These are phyloP conservation scores for Fundulus diaphanus DNA, from an alignment of 2,797 vertebrate genomes.

Conservation along the genomic window DNA sequence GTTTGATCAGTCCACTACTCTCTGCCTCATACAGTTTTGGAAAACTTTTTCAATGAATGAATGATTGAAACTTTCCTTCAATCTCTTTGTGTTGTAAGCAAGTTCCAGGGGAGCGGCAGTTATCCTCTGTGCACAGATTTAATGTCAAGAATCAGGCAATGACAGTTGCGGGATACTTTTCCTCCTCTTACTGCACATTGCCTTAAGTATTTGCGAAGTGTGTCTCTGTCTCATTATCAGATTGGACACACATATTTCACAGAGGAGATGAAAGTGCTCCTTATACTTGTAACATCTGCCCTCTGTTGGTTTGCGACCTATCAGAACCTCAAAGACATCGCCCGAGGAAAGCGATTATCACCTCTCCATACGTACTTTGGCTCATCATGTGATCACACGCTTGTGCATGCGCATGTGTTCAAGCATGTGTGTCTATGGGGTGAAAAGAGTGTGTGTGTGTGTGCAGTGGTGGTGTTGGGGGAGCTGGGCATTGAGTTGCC, in stretches of 20 bases:
- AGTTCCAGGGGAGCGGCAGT: slow-evolving; percentile 29
- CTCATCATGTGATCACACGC: slow-evolving; percentile 57
- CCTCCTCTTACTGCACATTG: slow-evolving; percentile 45
- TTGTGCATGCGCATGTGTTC: slow-evolving; percentile 14
- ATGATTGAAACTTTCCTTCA: not conserved
- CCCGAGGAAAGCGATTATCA: slow-evolving; percentile 72
- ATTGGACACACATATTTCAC: slow-evolving; percentile 82
- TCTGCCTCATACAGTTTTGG: not conserved
- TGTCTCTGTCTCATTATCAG: slow-evolving; percentile 73
- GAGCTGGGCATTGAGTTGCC: slow-evolving; percentile 16
- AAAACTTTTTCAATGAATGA: not conserved
- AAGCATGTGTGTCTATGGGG: slow-evolving; percentile 19
- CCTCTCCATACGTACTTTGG: slow-evolving; percentile 38
- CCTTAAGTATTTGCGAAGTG: slow-evolving; percentile 67
- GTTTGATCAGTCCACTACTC: not conserved
- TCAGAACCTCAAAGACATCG: slow-evolving; percentile 70
- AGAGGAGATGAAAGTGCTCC: slow-evolving; percentile 78
- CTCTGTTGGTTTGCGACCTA: slow-evolving; percentile 54
- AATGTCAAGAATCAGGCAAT: slow-evolving; percentile 35
- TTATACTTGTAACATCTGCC: slow-evolving; percentile 71
- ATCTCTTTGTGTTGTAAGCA: slow-evolving; percentile 12
- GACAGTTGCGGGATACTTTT: slow-evolving; percentile 56
- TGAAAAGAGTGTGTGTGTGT: no score
- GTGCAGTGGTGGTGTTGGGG: not conserved
- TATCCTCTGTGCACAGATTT: slow-evolving; percentile 20